phyloP scores from a whole-genome alignment of 2,113 vertebrate genomes.

The Toxostoma redivivum region DNA sequence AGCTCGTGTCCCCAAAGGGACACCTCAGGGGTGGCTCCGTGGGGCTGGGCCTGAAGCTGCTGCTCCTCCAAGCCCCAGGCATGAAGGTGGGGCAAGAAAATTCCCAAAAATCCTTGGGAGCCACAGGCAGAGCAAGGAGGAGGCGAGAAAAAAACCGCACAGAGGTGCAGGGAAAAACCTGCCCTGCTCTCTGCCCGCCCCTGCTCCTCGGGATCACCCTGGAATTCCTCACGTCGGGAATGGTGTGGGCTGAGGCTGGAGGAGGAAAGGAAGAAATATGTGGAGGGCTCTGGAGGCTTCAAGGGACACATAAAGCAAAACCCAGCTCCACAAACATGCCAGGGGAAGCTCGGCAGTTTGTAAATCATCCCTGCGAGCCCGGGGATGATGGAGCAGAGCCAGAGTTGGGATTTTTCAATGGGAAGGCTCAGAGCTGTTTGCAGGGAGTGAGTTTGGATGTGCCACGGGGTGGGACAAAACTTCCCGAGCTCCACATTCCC shows the following conservation, averaged over 20 bases:
- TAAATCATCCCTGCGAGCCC: not conserved
- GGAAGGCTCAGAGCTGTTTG: accelerated
- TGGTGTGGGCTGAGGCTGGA: not conserved
- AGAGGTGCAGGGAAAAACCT: not conserved
- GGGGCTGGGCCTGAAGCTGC: not conserved
- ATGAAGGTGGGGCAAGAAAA: not conserved
- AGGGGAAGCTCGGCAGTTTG: not conserved
- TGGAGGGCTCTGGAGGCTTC: not conserved
- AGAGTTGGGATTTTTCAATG: not conserved
- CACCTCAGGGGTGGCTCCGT: accelerated
- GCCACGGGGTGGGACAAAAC: accelerated
- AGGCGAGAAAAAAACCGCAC: accelerated
- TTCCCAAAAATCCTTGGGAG: not conserved
- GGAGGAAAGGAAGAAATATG: not conserved
- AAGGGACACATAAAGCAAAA: not conserved
- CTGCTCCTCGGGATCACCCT: accelerated
- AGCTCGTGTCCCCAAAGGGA: accelerated
- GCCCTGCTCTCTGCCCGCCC: not conserved
- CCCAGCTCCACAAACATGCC: not conserved
- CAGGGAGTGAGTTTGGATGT: accelerated
- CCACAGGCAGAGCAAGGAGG: not conserved
- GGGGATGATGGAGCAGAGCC: not conserved
- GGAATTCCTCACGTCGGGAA: not conserved
- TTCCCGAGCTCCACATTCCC: not conserved
- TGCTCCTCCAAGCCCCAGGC: not conserved